Percentiles rank a stretch among this genome's conserved stretches.
phyloP scores from a whole-genome alignment of 1,140 invertebrate species.

The Drosophila chauvacae region DNA sequence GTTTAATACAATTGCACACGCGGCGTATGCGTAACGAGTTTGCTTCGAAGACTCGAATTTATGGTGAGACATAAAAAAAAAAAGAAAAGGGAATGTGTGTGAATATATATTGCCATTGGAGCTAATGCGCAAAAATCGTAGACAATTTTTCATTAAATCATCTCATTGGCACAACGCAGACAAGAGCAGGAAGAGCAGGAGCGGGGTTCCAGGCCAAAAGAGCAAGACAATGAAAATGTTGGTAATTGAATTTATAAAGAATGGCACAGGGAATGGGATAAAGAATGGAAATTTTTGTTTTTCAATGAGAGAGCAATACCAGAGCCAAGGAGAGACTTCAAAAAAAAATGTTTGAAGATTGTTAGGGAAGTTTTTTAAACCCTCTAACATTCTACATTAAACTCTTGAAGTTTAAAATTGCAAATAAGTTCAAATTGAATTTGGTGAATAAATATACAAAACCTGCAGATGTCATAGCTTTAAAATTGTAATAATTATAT shows the following conservation, averaged over 20 bases:
- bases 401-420: no score
- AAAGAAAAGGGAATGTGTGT: neutral
- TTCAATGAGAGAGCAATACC: neutral
- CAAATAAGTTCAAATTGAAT: no score
- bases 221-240: conserved; percentile 37
- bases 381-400: neutral
- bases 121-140: conserved; percentile 25
- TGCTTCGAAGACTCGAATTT: conserved; percentile 3
- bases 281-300: conserved; percentile 9
- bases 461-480: neutral
- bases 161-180: conserved; percentile 32
- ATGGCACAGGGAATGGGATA: conserved; percentile 5
- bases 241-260: conserved; percentile 27
- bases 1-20: conserved; percentile 32
- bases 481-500: neutral
- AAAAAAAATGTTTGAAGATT: neutral
- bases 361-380: neutral
- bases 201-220: neutral
- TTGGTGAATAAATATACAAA: no score
- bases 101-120: conserved; percentile 1
- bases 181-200: neutral
- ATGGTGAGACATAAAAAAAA: neutral
- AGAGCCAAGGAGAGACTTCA: conserved; percentile 1
- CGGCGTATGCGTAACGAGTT: conserved; percentile 42
- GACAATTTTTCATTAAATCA: conserved; percentile 43